phyloP scores from a whole-genome alignment of 2,888 invertebrate species.

The Hydrotaea cyrtoneurina region DNA sequence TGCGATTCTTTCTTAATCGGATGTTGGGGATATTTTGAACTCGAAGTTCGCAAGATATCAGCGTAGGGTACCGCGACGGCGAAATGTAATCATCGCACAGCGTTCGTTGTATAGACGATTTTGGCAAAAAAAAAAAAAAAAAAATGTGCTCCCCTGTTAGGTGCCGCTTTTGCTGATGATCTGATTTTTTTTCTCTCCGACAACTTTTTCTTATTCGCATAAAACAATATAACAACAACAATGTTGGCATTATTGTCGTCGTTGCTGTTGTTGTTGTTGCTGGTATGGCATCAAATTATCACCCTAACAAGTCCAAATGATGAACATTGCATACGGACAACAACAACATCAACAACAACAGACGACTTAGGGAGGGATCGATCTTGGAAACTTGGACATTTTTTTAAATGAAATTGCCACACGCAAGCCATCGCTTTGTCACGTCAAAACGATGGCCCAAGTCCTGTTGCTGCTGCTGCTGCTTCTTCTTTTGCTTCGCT shows the following conservation, averaged over 20 bases:
- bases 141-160: neutral
- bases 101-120: neutral
- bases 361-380: neutral
- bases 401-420: conserved; percentile 80
- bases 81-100: neutral
- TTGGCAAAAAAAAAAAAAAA: too few species aligned
- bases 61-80: conserved; percentile 31
- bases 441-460: conserved; percentile 68
- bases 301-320: conserved; percentile 50
- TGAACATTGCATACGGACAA: neutral
- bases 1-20: too few species aligned
- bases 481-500: conserved; percentile 38
- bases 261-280: conserved; percentile 40
- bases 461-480: conserved; percentile 39
- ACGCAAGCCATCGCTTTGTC: conserved; percentile 81
- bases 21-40: too few species aligned
- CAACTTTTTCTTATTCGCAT: conserved; percentile 49
- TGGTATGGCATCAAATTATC: conserved; percentile 68
- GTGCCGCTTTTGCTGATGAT: conserved; percentile 45
- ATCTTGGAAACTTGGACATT: conserved; percentile 36
- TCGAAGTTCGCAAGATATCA: too few species aligned
- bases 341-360: conserved; percentile 23
- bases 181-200: conserved; percentile 66
- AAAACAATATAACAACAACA: neutral
- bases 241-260: neutral